A percentile compares a stretch with the other conserved stretches of the same genome.
phyloP scores from a whole-genome alignment of 2,888 invertebrate genomes.

The Napeogenes sylphis region DNA sequence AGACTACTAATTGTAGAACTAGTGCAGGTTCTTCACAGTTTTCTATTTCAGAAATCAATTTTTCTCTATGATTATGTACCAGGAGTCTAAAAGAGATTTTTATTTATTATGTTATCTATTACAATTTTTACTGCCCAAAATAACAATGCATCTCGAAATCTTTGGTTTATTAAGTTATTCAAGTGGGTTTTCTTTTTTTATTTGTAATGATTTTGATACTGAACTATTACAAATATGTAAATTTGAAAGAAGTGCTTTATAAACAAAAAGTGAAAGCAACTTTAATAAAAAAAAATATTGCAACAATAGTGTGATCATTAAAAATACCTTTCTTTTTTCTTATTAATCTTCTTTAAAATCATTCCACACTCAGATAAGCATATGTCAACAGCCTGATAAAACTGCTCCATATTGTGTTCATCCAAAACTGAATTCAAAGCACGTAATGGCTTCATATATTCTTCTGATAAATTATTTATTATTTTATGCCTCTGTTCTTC shows the following conservation, averaged over 20 bases:
- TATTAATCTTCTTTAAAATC: conserved; percentile 92
- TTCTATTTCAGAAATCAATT: conserved; percentile 86
- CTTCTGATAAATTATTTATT: conserved; percentile 81
- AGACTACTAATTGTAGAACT: conserved; percentile 84
- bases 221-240: too few species aligned
- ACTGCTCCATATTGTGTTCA: conserved; percentile 86
- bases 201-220: too few species aligned
- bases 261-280: too few species aligned
- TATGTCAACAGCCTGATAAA: conserved; percentile 84
- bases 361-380: conserved; percentile 85
- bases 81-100: conserved; percentile 76
- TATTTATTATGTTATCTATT: too few species aligned
- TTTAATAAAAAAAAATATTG: too few species aligned
- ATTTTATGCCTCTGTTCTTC: conserved; percentile 84
- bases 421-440: conserved; percentile 83
- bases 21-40: conserved; percentile 86
- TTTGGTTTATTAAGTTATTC: too few species aligned
- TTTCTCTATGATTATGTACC: conserved; percentile 88
- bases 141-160: too few species aligned
- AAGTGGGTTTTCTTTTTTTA: too few species aligned
- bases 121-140: too few species aligned
- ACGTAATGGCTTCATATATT: conserved; percentile 81
- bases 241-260: too few species aligned
- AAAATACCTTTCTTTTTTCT: conserved; percentile 86
- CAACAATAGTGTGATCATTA: not conserved